Base-by-base conservation (phyloP, 2,888 invertebrate genomes). In the Drosophila neotestacea region DNA sequence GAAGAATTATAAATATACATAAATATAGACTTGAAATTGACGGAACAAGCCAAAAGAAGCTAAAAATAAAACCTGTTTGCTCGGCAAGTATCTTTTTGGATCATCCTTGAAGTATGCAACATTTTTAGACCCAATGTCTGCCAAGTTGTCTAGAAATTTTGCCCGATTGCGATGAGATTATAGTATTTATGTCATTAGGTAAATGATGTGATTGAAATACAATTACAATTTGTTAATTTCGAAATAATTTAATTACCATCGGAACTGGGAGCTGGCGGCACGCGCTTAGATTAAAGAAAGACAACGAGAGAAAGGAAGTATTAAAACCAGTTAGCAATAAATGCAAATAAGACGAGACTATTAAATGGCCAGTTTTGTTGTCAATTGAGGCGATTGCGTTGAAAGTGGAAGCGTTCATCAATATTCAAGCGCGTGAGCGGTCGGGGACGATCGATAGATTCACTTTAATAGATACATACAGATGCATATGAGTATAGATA, bases 291-390 rank as follows among this genome's bases (percentile, higher is more conserved):
- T 69, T 63, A 70, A 16, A 69, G 48, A 34, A 58, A 28, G 16
- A 22, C 28, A 62, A 32, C 44, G 54, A 42, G 63, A 16, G 50
- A 51, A 55, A 48, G 32, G 69, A 63, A 51, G 42, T 52, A 52
- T 39, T 32, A 36, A 70, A 85, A 85, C 75, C 84, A 67, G 88
- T 70, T 78, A 28, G 63, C 50, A 42, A 46, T 51, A 50, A 65
- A 51, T 70, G 48, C 39, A 67, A 69, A 76, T 70, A 55, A 62
- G 39, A 60, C 47, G 30, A 46, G 51, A 59, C 41, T 30, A 63
- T 58, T 58, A 66, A 66, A 61, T 58, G 42, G 32, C 42, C 38
- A 54, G 30, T 36, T 72, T 55, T 46, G 54, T 59, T 70, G 58
- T 39, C 58, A 69, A 82, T 79, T 64, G 55, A 67, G 46, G 59